Base-by-base conservation (phyloP, 2,888 invertebrate species). In the Ptychoptera albimana region DNA sequence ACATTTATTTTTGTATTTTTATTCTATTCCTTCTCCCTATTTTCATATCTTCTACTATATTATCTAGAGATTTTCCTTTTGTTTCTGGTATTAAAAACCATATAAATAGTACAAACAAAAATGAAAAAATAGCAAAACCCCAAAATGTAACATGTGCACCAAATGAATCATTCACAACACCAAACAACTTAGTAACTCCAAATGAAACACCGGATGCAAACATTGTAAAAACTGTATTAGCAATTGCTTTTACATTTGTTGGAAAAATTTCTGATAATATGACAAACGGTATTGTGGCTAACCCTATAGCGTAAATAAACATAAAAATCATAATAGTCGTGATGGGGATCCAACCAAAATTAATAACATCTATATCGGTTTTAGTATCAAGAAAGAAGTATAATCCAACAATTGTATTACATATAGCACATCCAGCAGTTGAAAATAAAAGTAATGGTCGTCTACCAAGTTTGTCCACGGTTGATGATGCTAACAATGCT, bases 201-300 rank as follows among this genome's bases (percentile, higher is more conserved):
- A 75, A 75, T 1, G 72, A 73, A 61, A 71, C 69, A 37, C 71
- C 54, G 42, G 75, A 73, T 30, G 73, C 77, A 50, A 71, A 69
- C 54, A 77, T 69, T 45, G 77, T 73, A 43, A 74, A 74, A 6
- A 75, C 65, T 49, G 76, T 75, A 29, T 75, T 74, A 1, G 79
- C 77, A 47, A 74, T 69, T 1, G 78, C 75, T 54, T 78, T 73
- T 15, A 74, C 75, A 51, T 74, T 68, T 3, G 72, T 65, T 37
- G 80, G 73, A 57, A 80, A 75, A 55, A 78, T 67, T 60, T 78
- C 77, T 3, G 74, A 74, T 37, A 75, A 71, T 42, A 76, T 70
- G 35, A 75, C 71, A 55, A 75, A 77, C 29, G 76, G 76, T 51
- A 77, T 67, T 3, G 75, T 75, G 1, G 76, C 76, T 56, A 75